A percentile compares a stretch with the other conserved stretches of the same genome.
Evolutionary conservation across 2,113 vertebrate species (phyloP).

Genomic region (Ranitomeya variabilis): DNA sequence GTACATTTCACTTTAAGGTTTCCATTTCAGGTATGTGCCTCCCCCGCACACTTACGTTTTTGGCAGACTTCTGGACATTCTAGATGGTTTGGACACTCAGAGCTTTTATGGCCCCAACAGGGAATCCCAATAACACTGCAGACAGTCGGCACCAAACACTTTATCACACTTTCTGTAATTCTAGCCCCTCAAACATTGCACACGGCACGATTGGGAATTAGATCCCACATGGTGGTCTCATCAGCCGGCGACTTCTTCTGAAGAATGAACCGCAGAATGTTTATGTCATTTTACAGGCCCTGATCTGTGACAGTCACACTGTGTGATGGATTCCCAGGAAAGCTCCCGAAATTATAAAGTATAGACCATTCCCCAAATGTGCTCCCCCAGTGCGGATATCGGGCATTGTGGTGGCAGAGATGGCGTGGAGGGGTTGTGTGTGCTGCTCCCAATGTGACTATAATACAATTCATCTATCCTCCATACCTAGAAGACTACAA

Average conservation of each 20-base stretch:
- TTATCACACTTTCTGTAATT: slow-evolving; percentile 24
- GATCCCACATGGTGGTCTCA: slow-evolving; percentile 12
- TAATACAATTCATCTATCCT: background rate
- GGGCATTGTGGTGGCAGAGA: background rate
- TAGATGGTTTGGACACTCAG: slow-evolving; percentile 18
- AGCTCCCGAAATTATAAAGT: background rate
- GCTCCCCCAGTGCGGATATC: background rate
- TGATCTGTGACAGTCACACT: background rate
- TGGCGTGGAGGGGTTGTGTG: background rate
- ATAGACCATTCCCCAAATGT: too few relatives aligned
- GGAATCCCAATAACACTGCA: slow-evolving; percentile 29
- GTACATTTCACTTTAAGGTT: slow-evolving; percentile 12
- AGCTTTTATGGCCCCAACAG: background rate
- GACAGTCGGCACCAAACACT: slow-evolving; percentile 31
- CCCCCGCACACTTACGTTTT: slow-evolving; percentile 23
- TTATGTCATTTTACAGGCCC: background rate
- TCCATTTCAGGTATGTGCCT: background rate
- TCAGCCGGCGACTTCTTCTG: background rate
- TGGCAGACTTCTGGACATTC: slow-evolving; percentile 17
- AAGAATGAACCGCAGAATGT: background rate
- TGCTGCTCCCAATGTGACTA: background rate
- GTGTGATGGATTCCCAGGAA: background rate
- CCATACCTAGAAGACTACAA: background rate
- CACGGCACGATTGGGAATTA: background rate
- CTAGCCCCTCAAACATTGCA: slow-evolving; percentile 7